Conservation (phyloP, 1,140 invertebrate genomes). For the Saccostrea glomerata region DNA sequence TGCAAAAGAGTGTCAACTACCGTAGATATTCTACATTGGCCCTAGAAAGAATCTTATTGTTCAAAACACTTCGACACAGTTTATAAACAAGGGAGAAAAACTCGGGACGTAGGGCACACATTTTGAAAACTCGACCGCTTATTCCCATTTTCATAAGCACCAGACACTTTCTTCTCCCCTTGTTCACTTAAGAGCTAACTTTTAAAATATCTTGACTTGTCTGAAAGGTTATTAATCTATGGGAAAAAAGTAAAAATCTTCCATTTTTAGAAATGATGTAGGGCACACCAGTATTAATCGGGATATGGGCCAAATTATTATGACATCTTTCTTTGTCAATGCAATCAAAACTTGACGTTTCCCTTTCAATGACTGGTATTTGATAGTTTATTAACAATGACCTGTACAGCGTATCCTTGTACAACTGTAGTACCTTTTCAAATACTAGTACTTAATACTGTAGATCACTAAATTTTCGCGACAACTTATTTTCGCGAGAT, state of each 20-base stretch:
- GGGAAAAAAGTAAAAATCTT: neutral
- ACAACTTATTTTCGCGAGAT: too few relatives aligned
- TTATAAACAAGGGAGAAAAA: conserved; percentile 5
- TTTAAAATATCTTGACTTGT: neutral
- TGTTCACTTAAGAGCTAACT: neutral
- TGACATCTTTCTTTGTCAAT: neutral
- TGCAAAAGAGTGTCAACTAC: neutral
- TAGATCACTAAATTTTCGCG: too few relatives aligned
- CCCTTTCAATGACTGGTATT: neutral
- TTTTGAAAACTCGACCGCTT: neutral
- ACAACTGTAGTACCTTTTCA: neutral
- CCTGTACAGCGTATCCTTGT: neutral
- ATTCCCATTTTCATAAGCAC: neutral
- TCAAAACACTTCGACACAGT: neutral
- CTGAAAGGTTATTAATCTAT: neutral
- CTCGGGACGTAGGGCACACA: neutral
- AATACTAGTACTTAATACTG: neutral
- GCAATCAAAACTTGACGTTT: neutral
- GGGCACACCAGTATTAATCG: neutral
- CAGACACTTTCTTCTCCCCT: neutral
- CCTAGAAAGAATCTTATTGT: neutral
- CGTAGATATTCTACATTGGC: neutral
- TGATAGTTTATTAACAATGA: neutral
- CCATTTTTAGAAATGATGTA: neutral
- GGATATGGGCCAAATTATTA: neutral